These are phyloP conservation scores for Crotalus tigris DNA, from an alignment of 2,113 vertebrate species.

Conservation along the genomic window DNA sequence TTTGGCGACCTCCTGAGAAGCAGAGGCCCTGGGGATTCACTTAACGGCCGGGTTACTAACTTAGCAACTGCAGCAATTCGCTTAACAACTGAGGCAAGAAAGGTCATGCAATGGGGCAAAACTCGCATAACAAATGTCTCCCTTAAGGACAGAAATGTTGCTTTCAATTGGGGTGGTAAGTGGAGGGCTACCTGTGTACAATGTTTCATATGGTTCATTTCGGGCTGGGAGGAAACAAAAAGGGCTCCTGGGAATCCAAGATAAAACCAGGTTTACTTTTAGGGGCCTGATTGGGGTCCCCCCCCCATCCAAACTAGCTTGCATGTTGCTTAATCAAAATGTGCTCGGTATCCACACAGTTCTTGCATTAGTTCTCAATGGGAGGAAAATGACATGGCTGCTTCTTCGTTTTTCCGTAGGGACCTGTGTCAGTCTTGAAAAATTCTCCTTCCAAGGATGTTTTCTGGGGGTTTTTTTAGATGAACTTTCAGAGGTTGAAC, in stretches of 20 bases:
- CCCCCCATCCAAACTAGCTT: neutral
- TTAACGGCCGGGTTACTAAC: neutral
- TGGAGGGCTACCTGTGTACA: neutral
- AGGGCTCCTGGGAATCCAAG: neutral
- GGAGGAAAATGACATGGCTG: constrained; percentile 4
- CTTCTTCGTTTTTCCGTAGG: neutral
- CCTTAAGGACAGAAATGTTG: neutral
- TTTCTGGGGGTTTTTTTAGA: neutral
- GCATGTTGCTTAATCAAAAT: neutral
- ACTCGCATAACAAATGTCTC: neutral
- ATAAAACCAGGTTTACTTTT: constrained; percentile 36
- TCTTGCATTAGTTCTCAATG: neutral
- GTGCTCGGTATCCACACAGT: too few species aligned
- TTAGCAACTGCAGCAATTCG: neutral
- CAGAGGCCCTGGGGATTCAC: neutral
- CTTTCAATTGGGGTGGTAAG: neutral
- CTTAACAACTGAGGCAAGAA: neutral
- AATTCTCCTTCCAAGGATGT: neutral
- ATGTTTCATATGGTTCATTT: neutral
- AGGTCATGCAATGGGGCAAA: neutral
- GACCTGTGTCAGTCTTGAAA: neutral
- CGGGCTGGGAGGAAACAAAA: neutral
- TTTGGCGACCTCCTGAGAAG: neutral
- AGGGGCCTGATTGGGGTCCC: neutral
- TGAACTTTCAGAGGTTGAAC: neutral